A percentile compares a stretch with the other conserved stretches of the same genome.
Conservation (phyloP, 2,888 invertebrate species). For the Platypus cylindrus region DNA sequence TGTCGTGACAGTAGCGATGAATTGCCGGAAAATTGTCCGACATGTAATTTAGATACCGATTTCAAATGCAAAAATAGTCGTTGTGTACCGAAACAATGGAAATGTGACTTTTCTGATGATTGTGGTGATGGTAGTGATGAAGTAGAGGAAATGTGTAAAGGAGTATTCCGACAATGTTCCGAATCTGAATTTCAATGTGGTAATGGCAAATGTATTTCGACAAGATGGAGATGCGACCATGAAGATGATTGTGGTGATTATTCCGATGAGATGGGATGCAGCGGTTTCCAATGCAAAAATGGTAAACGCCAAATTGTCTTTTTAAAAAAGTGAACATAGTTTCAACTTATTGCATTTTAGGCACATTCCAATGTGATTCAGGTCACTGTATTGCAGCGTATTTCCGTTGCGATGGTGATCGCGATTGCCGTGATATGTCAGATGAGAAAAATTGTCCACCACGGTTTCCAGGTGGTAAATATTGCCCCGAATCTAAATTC, state of each 20-base stretch:
- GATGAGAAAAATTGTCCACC: slow-evolving; percentile 86
- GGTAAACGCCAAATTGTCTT: slow-evolving; percentile 31
- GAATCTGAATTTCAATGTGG: slow-evolving; percentile 80
- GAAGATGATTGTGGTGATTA: slow-evolving; percentile 96
- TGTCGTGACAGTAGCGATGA: slow-evolving; percentile 94
- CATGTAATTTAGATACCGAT: slow-evolving; percentile 77
- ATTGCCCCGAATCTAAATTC: slow-evolving; percentile 82
- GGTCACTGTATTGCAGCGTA: slow-evolving; percentile 88
- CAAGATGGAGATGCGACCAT: slow-evolving; percentile 88
- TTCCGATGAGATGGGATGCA: slow-evolving; percentile 77
- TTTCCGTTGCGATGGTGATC: slow-evolving; percentile 79
- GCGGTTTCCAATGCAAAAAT: slow-evolving; percentile 73
- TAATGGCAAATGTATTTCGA: slow-evolving; percentile 84
- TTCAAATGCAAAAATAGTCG: slow-evolving; percentile 82
- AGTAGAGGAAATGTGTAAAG: slow-evolving; percentile 64
- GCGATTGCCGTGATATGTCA: slow-evolving; percentile 80
- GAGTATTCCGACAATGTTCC: slow-evolving; percentile 60
- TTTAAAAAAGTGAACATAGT: not conserved
- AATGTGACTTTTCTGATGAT: slow-evolving; percentile 93
- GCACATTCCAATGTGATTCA: slow-evolving; percentile 78
- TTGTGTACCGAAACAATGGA: slow-evolving; percentile 56
- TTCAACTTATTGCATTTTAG: slow-evolving; percentile 4
- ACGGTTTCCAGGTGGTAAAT: slow-evolving; percentile 72
- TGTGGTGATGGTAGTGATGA: slow-evolving; percentile 94
- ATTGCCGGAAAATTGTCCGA: slow-evolving; percentile 76